Base-by-base conservation (phyloP, 2,888 invertebrate genomes). In the Zaprionus obscuricornis region DNA sequence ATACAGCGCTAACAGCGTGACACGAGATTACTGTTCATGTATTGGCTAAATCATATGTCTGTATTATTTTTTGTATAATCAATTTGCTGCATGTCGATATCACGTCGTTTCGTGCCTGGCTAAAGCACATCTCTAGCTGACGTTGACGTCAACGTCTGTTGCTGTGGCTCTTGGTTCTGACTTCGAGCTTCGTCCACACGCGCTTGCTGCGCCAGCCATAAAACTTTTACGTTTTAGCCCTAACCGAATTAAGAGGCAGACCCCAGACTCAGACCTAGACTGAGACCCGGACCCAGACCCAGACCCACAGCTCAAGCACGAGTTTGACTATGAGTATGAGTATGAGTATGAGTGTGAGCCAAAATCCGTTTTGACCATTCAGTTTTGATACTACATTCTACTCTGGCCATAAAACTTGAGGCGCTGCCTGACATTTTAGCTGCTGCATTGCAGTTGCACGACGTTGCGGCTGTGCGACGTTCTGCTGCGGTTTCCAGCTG, bases 211-310 rank as follows among this genome's bases (percentile, higher is more conserved):
- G 76, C 33, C 74, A 66, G 55, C 78, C 63, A 78, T 78, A 85
- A 85, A 78, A 78, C 57, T 78, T 78, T 85, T 82, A 78, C 82
- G 85, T 58, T 78, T 64, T 72, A 66, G 78, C 82, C 67, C 72
- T 49, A 69, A 50, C 66, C 82, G 51, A 78, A 78, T 77, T 84
- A 66, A 74, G 66, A 54, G 55, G 39, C 56, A 22, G 6, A 4
- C 43, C 20, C 16, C 27, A 17, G 42, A 39, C 40, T 29, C 36
- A 36, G 29, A 51, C 8, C 45, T 49, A 29, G 46, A 20, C 16
- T 75, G 45, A 8, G 8, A 10, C 39, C 24, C 24, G 0, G 6
- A 4, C 33, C 5, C 16, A 5, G n/a, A 0, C 31, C 22, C 31
- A 5, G 17, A 8, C 33, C 17, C 51, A 24, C 7, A 31, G 34